A percentile compares a stretch with the other conserved stretches of the same genome.
These are phyloP conservation scores for Ashinkailepas kermadecensis DNA, from an alignment of 2,888 invertebrate species.

Conservation along the genomic window DNA sequence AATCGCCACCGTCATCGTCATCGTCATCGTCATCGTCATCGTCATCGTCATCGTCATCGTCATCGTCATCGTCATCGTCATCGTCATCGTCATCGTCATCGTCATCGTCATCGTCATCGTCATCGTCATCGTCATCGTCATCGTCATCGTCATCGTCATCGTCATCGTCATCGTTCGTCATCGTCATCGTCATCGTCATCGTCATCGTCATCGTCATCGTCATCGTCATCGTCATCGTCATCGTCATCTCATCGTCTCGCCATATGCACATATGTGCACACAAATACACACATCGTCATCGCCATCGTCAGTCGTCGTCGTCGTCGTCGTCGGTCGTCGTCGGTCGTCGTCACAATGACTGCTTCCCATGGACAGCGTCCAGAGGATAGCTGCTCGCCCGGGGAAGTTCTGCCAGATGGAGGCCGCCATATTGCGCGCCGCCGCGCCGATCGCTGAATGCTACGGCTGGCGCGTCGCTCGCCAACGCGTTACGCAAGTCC, in stretches of 20 bases:
- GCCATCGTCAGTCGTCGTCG: background rate
- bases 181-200: background rate
- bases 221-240: slow-evolving; percentile 1
- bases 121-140: slow-evolving; percentile 1
- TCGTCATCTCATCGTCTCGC: background rate
- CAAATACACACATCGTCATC: background rate
- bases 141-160: background rate
- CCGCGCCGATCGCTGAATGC: too few relatives aligned
- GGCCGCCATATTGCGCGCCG: background rate
- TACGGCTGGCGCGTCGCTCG: too few relatives aligned
- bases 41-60: background rate
- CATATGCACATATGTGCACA: too few relatives aligned
- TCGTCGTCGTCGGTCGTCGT: too few relatives aligned
- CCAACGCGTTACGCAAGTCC: background rate
- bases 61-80: slow-evolving; percentile 1
- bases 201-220: background rate
- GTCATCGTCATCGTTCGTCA: too few relatives aligned
- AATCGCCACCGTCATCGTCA: too few relatives aligned
- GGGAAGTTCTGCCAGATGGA: background rate
- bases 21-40: slow-evolving; percentile 4
- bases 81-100: slow-evolving; percentile 1
- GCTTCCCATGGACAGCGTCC: too few relatives aligned
- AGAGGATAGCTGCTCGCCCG: too few relatives aligned
- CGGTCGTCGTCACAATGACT: too few relatives aligned
- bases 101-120: background rate